Evolutionary conservation across 2,888 invertebrate species (phyloP), one percentile per base, ranked within the genome.

Genomic region (Amphipyra berbera): DNA sequence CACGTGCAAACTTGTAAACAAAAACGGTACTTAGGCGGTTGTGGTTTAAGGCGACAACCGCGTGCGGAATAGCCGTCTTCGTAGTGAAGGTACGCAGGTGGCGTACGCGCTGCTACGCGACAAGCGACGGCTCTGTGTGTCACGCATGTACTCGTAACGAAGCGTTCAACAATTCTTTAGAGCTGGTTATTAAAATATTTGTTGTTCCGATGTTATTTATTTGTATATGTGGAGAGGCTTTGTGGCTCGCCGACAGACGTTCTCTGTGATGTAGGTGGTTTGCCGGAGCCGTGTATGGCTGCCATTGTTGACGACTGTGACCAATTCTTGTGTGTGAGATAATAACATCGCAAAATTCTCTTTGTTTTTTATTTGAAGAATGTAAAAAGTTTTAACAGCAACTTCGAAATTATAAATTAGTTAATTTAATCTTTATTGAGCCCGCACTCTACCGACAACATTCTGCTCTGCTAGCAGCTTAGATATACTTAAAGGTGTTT

Each of bases 171-270:
- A 91, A 92, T 93, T 91, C 92, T 90, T 89, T 89, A 84, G 90
- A 90, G 89, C 87, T 92, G 93, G 90, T 94, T 94, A 94, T 93
- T 94, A 94, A 94, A 94, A 94, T 95, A 94, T 95, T 95, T 94
- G 95, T 94, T 93, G 93, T 94, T 92, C 90, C 84, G 88, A 86
- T 83, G 87, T 93, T 93, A 94, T 94, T 94, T 94, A 94, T 94
- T 94, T 93, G 94, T 94, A 92, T 90, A 90, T 85, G 90, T 82
- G 77, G 84, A 83, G 85, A 85, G 84, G 86, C 93, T 94, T 93
- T 94, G 92, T 90, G 87, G 67, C 71, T 62, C 76, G 89, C 92
- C 93, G 92, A 85, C 92, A 78, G 82, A 79, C 82, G 80, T 80
- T 82, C 74, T 72, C 74, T 83, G 76, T 86, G 88, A 86, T 88